A percentile compares a stretch with the other conserved stretches of the same genome.
phyloP scores from a whole-genome alignment of 2,797 vertebrate genomes.

The Neostethus bicornis region DNA sequence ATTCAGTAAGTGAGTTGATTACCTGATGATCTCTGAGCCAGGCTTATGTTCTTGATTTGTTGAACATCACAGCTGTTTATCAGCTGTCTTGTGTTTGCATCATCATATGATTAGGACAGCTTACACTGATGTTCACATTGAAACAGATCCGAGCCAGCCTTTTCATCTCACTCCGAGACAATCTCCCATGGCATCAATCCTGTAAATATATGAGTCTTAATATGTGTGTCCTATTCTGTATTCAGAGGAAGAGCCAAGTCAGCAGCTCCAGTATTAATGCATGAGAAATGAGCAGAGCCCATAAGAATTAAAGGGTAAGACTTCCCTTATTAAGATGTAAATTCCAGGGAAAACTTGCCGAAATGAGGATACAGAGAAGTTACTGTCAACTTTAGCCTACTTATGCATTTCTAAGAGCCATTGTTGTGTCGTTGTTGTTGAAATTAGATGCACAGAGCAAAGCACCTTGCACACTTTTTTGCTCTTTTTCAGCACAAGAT shows the following conservation, averaged over 20 bases:
- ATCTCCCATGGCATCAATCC: slow-evolving; percentile 80
- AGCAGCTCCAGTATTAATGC: slow-evolving; percentile 83
- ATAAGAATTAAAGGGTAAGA: slow-evolving; percentile 83
- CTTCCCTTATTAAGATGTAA: slow-evolving; percentile 84
- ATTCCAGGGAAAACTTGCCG: slow-evolving; percentile 72
- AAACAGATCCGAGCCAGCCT: slow-evolving; percentile 71
- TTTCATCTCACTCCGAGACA: slow-evolving; percentile 74
- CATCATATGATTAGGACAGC: slow-evolving; percentile 62
- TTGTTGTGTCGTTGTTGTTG: slow-evolving; percentile 65
- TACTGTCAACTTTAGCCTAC: slow-evolving; percentile 78
- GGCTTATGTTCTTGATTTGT: slow-evolving; percentile 63
- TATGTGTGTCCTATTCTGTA: slow-evolving; percentile 81
- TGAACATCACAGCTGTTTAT: slow-evolving; percentile 62
- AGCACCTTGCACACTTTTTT: slow-evolving; percentile 54
- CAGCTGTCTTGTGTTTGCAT: slow-evolving; percentile 39
- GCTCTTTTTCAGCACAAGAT: slow-evolving; percentile 59
- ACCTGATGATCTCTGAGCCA: slow-evolving; percentile 48
- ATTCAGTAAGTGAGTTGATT: slow-evolving; percentile 52
- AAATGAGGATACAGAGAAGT: slow-evolving; percentile 79
- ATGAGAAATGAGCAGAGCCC: slow-evolving; percentile 82
- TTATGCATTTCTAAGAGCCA: slow-evolving; percentile 75
- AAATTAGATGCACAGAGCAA: slow-evolving; percentile 63
- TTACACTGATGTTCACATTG: slow-evolving; percentile 60
- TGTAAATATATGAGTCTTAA: slow-evolving; percentile 83
- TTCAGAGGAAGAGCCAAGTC: slow-evolving; percentile 80